phyloP scores from a whole-genome alignment of 1,140 invertebrate species.

The Pentalonia nigronervosa region DNA sequence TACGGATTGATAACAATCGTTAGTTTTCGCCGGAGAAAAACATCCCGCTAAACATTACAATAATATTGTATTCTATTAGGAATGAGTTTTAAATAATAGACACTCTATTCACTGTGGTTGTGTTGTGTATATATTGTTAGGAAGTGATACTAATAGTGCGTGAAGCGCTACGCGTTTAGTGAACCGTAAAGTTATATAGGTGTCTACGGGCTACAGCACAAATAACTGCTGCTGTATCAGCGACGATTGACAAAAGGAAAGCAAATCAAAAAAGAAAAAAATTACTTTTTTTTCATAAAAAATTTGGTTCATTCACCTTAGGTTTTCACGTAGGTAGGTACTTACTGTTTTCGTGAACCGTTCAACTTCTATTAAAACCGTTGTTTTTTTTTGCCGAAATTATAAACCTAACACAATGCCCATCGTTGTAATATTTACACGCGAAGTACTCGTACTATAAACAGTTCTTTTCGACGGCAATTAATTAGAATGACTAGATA shows the following conservation, averaged over 20 bases:
- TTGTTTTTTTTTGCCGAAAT: not conserved
- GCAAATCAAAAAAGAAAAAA: constrained; percentile 32
- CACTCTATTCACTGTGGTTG: not conserved
- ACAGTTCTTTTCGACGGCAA: not conserved
- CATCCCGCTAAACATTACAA: too few species aligned
- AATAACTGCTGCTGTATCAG: not conserved
- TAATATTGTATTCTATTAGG: not conserved
- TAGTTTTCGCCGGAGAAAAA: not conserved
- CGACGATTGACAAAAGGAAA: constrained; percentile 44
- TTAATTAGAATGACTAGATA: not conserved
- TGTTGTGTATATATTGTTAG: not conserved
- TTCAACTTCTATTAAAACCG: not conserved
- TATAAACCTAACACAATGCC: not conserved
- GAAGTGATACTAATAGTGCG: constrained; percentile 39
- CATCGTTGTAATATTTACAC: not conserved
- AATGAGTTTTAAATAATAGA: constrained; percentile 18
- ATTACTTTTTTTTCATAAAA: not conserved
- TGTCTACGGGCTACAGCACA: not conserved
- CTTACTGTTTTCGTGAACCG: not conserved
- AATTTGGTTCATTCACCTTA: constrained; percentile 39
- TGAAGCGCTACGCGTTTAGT: constrained; percentile 33
- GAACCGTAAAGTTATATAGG: constrained; percentile 16
- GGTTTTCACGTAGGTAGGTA: not conserved
- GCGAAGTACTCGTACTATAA: not conserved
- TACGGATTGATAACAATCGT: not conserved